Base-by-base conservation (phyloP, 2,113 vertebrate species). In the Gorsachius goisagi region DNA sequence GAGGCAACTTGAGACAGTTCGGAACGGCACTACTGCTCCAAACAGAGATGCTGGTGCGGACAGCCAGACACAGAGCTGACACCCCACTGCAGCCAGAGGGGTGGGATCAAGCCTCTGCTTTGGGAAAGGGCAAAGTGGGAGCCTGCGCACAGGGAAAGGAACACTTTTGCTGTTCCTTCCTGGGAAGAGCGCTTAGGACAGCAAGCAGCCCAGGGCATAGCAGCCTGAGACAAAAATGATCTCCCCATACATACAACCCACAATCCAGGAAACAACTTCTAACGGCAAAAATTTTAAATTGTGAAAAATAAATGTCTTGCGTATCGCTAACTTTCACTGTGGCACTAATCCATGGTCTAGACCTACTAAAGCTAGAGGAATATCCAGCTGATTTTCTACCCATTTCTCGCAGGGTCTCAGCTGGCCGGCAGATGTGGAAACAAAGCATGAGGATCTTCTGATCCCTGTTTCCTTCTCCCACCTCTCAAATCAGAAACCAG, bases 11-110 rank as follows among this genome's bases (percentile, higher is more conserved):
- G n/a, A 83, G 49, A 45, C 35, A 58, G 77, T 30, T 88, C 67
- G 44, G 58, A 88, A 76, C 33, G 47, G 49, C 26, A 22, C 9
- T 30, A 26, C 27, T 1, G 4, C 58, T 58, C 47, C 69, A 50
- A 74, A 93, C 2, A 0, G 0, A 62, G 0, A 13, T 2, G 27
- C 44, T 75, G 60, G 13, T 71, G 74, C 3, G 3, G 50, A 39
- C 23, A 75, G 28, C 7, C 3, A 1, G 58, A 60, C 58, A 72
- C 20, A 44, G 37, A 55, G 80, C 37, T 35, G 15, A 15, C 24
- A 59, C 7, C 24, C 12, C 41, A 39, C 15, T 22, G 75, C 83
- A 90, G 53, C 27, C 59, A 74, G 72, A 58, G 64, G 47, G 47
- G 19, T 27, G 33, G 26, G 22, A 91, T 13, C 52, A 52, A 52